These are phyloP conservation scores for Ophion ventricosus DNA, from an alignment of 2,888 invertebrate genomes.

Conservation along the genomic window DNA sequence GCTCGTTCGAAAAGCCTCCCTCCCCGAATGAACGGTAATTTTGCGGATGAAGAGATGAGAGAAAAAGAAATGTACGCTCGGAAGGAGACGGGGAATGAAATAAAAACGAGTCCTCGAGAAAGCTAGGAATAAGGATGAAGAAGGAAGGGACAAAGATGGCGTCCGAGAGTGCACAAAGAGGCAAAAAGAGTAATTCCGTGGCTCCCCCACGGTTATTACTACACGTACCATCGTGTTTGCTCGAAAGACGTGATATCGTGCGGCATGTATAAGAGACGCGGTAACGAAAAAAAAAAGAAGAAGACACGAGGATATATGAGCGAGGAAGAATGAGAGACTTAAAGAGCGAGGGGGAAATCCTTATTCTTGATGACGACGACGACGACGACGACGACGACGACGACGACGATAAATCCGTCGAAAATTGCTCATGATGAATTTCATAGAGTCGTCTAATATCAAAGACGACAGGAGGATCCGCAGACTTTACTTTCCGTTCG, in stretches of 20 bases:
- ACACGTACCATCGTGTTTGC: slow-evolving; percentile 13
- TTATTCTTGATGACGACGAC: slow-evolving; percentile 43
- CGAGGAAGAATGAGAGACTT: slow-evolving; percentile 38
- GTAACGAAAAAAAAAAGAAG: slow-evolving; percentile 2
- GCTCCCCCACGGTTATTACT: slow-evolving; percentile 13
- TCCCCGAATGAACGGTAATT: not conserved
- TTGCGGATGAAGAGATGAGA: slow-evolving; percentile 6
- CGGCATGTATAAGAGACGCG: not conserved
- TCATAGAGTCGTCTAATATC: slow-evolving; percentile 48
- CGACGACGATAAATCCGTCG: slow-evolving; percentile 43
- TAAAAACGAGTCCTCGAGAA: not conserved
- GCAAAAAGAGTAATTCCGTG: not conserved
- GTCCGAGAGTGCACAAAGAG: slow-evolving; percentile 17
- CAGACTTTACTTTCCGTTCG: not conserved
- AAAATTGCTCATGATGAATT: slow-evolving; percentile 59
- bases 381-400: not conserved
- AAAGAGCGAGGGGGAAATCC: slow-evolving; percentile 34
- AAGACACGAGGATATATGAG: not conserved
- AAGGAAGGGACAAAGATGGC: slow-evolving; percentile 23
- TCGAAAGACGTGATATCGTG: not conserved
- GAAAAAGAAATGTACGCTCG: slow-evolving; percentile 2
- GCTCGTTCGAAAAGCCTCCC: slow-evolving; percentile 22
- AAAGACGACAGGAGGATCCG: not conserved
- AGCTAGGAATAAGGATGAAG: not conserved
- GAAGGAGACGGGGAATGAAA: not conserved